Evolutionary conservation across 2,797 vertebrate species (phyloP).

Genomic region (Cuculus canorus): DNA sequence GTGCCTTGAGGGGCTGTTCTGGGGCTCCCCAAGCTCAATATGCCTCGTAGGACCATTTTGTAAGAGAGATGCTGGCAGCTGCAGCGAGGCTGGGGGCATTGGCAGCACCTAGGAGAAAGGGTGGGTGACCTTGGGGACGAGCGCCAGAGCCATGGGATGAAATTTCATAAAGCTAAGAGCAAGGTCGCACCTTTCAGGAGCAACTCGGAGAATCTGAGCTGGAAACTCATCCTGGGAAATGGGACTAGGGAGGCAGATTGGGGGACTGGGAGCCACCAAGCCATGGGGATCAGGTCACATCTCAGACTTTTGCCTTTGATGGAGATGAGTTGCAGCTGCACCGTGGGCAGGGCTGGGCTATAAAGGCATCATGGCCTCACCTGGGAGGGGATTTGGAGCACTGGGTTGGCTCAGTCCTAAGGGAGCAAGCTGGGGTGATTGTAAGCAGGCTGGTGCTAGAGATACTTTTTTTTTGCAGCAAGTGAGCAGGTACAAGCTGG

Average conservation of each 20-base stretch:
- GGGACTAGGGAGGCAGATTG: fast-evolving
- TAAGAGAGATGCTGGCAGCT: neutral
- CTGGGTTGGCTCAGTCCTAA: neutral
- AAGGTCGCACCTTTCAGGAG: neutral
- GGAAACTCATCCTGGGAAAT: neutral
- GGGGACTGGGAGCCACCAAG: neutral
- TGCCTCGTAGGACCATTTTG: fast-evolving
- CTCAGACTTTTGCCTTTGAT: fast-evolving
- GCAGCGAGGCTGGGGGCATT: neutral
- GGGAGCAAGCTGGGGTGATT: neutral
- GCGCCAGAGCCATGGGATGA: neutral
- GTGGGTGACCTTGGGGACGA: neutral
- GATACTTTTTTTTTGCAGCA: neutral
- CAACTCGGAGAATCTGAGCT: neutral
- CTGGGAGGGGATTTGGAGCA: neutral
- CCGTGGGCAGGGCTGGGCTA: neutral
- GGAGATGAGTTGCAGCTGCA: neutral
- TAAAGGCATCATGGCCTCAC: neutral
- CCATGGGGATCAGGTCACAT: fast-evolving
- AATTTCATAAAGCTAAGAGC: neutral
- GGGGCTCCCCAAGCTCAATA: neutral
- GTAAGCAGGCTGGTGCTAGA: fast-evolving
- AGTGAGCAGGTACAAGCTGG: fast-evolving
- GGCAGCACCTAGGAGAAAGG: neutral
- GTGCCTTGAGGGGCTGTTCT: fast-evolving